Percentiles rank a stretch among this genome's conserved stretches.
Evolutionary conservation across 2,113 vertebrate species (phyloP).

Genomic region (Seriola aureovittata): DNA sequence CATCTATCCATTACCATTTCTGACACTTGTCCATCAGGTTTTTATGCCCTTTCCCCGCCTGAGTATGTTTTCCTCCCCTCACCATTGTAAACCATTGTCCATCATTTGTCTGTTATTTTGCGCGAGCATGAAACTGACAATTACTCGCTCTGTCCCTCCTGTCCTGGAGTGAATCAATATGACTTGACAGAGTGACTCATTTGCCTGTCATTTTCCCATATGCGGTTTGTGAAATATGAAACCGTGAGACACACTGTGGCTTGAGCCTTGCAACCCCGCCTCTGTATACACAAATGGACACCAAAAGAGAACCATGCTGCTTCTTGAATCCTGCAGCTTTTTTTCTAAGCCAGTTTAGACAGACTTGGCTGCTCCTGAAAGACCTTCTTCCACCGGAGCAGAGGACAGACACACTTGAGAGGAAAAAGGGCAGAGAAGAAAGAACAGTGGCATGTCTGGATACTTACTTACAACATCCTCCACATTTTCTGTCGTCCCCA

Average conservation of each 20-base stretch:
- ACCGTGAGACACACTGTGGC: slow-evolving; percentile 62
- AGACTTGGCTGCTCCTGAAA: slow-evolving; percentile 74
- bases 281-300: slow-evolving; percentile 35
- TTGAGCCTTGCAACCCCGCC: slow-evolving; percentile 33
- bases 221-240: slow-evolving; percentile 70
- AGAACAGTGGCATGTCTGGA: slow-evolving; percentile 51
- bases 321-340: slow-evolving; percentile 39
- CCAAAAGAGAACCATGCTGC: slow-evolving; percentile 20
- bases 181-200: slow-evolving; percentile 77
- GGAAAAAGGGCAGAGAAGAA: slow-evolving; percentile 28
- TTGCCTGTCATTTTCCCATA: slow-evolving; percentile 69
- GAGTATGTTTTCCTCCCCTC: slow-evolving; percentile 13
- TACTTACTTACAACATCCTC: slow-evolving; percentile 69
- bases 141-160: slow-evolving; percentile 68
- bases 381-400: slow-evolving; percentile 48
- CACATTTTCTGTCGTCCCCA: slow-evolving; percentile 58
- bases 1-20: slow-evolving; percentile 49
- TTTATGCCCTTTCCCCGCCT: slow-evolving; percentile 41
- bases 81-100: slow-evolving; percentile 48
- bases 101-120: slow-evolving; percentile 61
- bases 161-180: slow-evolving; percentile 67
- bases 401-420: slow-evolving; percentile 59
- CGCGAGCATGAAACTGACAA: slow-evolving; percentile 68
- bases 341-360: slow-evolving; percentile 65
- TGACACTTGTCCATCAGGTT: slow-evolving; percentile 62